These are phyloP conservation scores for Brachycybe producta DNA, from an alignment of 2,888 invertebrate species.

Conservation along the genomic window DNA sequence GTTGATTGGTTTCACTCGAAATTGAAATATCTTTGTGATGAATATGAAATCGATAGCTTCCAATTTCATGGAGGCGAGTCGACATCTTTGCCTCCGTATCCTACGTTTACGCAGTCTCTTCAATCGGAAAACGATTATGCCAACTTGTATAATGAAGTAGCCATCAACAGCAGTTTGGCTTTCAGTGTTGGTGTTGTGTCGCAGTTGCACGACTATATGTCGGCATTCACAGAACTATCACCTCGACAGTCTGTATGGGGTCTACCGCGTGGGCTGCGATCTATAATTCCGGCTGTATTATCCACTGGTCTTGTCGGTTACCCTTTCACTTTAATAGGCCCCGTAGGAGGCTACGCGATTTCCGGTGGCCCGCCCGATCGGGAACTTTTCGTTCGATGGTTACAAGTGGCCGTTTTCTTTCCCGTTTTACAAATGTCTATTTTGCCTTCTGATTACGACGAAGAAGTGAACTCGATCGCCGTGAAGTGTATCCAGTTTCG, in stretches of 20 bases:
- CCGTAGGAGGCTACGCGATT: conserved; percentile 58
- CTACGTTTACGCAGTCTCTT: conserved; percentile 50
- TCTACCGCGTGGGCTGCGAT: conserved; percentile 46
- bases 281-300: conserved; percentile 72
- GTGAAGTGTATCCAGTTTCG: conserved; percentile 46
- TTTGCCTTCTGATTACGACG: conserved; percentile 75
- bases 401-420: conserved; percentile 77
- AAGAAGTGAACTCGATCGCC: conserved; percentile 37
- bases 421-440: conserved; percentile 85
- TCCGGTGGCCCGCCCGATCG: conserved; percentile 45
- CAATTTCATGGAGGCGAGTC: conserved; percentile 67
- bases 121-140: conserved; percentile 73
- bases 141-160: conserved; percentile 29
- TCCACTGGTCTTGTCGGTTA: conserved; percentile 82
- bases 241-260: conserved; percentile 80
- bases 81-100: conserved; percentile 73
- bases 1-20: conserved; percentile 65
- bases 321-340: conserved; percentile 83
- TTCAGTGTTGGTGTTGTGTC: conserved; percentile 76
- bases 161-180: conserved; percentile 35
- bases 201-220: conserved; percentile 48
- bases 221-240: conserved; percentile 67
- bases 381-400: conserved; percentile 78
- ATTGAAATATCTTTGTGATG: conserved; percentile 52
- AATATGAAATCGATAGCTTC: conserved; percentile 71